Evolutionary conservation across 1,140 invertebrate species (phyloP).

Genomic region (Aphis gossypii): DNA sequence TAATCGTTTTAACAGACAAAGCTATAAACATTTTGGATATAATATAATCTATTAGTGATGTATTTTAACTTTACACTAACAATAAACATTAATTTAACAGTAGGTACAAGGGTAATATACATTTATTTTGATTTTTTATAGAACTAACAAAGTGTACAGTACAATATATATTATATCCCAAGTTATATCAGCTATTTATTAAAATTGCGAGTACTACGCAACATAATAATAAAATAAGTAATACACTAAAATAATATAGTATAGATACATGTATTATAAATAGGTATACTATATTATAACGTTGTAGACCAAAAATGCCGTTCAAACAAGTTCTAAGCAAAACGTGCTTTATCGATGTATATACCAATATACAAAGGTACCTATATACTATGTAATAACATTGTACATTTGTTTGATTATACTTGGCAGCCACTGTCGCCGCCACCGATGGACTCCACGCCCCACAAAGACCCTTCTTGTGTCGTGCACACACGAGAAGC

Average conservation of each 20-base stretch:
- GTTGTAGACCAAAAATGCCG: neutral
- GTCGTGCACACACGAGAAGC: slow-evolving; percentile 32
- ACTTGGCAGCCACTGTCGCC: slow-evolving; percentile 22
- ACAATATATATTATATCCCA: neutral
- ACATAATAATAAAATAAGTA: neutral
- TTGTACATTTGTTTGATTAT: slow-evolving; percentile 55
- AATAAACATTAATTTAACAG: neutral
- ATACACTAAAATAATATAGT: neutral
- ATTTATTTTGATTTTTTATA: neutral
- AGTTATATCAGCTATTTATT: neutral
- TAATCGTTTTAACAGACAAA: neutral
- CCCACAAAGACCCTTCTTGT: slow-evolving; percentile 45
- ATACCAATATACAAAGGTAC: neutral
- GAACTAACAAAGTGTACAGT: neutral
- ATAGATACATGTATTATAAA: neutral
- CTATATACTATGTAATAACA: neutral
- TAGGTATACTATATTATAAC: neutral
- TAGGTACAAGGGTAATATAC: neutral
- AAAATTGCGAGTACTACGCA: neutral
- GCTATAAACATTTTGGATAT: neutral
- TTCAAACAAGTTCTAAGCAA: neutral
- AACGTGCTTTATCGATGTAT: slow-evolving; percentile 12
- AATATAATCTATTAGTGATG: neutral
- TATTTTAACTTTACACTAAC: neutral
- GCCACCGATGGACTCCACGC: slow-evolving; percentile 24